Evolutionary conservation across 2,888 invertebrate genomes (phyloP).

Genomic region (Drosophila anceps): DNA sequence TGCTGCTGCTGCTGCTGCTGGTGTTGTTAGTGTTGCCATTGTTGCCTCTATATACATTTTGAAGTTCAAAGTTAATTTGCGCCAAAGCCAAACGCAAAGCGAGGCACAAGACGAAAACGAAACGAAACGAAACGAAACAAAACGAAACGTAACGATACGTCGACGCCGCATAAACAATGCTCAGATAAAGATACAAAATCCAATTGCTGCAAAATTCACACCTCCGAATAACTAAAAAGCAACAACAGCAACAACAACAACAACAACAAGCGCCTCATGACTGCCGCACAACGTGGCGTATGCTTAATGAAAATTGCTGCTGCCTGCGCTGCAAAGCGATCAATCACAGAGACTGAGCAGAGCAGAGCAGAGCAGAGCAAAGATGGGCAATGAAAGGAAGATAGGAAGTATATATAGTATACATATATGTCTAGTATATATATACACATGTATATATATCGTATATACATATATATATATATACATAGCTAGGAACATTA

Average conservation of each 20-base stretch:
- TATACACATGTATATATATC: not conserved
- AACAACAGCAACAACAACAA: slow-evolving; percentile 16
- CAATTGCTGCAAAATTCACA: slow-evolving; percentile 73
- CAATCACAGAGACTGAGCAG: not conserved
- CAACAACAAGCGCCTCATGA: slow-evolving; percentile 22
- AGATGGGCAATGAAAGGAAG: not conserved
- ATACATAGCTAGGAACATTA: not conserved
- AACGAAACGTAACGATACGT: slow-evolving; percentile 26
- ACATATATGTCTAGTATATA: not conserved
- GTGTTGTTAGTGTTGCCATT: no score
- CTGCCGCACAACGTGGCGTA: slow-evolving; percentile 63
- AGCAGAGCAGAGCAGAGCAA: not conserved
- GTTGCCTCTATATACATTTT: slow-evolving; percentile 40
- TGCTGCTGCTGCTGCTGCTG: slow-evolving; percentile 32
- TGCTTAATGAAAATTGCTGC: slow-evolving; percentile 61
- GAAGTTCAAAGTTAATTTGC: slow-evolving; percentile 79
- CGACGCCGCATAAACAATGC: slow-evolving; percentile 68
- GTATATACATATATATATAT: not conserved
- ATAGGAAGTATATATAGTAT: not conserved
- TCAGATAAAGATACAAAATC: slow-evolving; percentile 71
- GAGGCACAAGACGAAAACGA: slow-evolving; percentile 47
- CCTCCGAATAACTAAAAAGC: slow-evolving; percentile 43
- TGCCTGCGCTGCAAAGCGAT: slow-evolving; percentile 15
- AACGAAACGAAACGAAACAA: slow-evolving; percentile 45
- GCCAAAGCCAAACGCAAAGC: slow-evolving; percentile 36